Evolutionary conservation across 2,797 vertebrate genomes (phyloP), one percentile per base, ranked within the genome.

Genomic region (Lophius americanus): DNA sequence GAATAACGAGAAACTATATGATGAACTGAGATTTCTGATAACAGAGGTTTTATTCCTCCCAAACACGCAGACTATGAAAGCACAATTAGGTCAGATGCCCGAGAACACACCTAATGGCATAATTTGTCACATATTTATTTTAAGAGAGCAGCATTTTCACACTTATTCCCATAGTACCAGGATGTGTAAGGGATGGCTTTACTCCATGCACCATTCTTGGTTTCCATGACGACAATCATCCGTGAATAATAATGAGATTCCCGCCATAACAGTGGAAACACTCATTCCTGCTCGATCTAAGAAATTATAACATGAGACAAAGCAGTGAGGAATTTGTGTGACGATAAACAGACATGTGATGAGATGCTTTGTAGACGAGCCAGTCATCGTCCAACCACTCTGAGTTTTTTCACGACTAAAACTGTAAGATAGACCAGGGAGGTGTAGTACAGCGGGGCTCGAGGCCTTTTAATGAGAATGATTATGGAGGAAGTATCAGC

Each of bases 211-310:
- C 89, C 83, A 63, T 90, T 83, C 88, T 84, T 36, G 86, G 93
- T 95, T 94, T 89, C 94, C 91, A 93, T 94, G 92, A 89, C 90
- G 77, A 94, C 94, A 62, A 49, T 81, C 84, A 89, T 92, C 90
- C 89, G 86, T 81, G 88, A 87, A 91, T 88, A 76, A 91, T 92
- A 91, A 93, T 93, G 87, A 67, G 84, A 90, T 92, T 92, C 85
- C 87, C 76, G 68, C 88, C 82, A 85, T 91, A 88, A 88, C 91
- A 84, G 90, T 86, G 86, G 89, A 90, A 90, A 85, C 82, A 71
- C 83, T 85, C 76, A 38, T 84, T 87, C 79, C 79, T 66, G 68
- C 70, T 62, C 49, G 51, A 90, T 86, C 79, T 75, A 70, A 78
- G 78, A n/a, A 81, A 90, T 85, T 77, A 65, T 57, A 68, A 74